A percentile compares a stretch with the other conserved stretches of the same genome.
These are phyloP conservation scores for Chelidonichthys spinosus DNA, from an alignment of 2,797 vertebrate genomes.

Conservation along the genomic window DNA sequence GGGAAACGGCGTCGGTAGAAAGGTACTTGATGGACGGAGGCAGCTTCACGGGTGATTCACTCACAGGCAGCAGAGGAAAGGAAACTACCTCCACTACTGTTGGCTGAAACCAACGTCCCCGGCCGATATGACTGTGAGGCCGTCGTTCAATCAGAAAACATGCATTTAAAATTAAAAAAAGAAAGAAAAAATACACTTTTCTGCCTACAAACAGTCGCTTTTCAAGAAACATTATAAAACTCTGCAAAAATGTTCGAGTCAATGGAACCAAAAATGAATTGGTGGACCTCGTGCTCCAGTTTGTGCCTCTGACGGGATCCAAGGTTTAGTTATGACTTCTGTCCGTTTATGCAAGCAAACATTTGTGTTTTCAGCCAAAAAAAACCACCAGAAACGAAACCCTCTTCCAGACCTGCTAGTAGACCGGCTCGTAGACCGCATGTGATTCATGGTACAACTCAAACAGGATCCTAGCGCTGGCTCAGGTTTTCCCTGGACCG, in stretches of 20 bases:
- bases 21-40: conserved; percentile 60
- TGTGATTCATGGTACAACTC: too few species aligned
- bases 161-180: conserved; percentile 37
- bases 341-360: neutral
- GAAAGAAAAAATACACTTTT: conserved; percentile 18
- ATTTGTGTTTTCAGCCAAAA: neutral
- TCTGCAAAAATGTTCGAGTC: conserved; percentile 21
- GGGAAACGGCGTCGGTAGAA: conserved; percentile 59
- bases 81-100: conserved; percentile 47
- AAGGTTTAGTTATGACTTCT: neutral
- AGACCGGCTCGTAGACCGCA: too few species aligned
- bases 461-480: too few species aligned
- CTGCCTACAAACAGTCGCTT: conserved; percentile 32
- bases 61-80: conserved; percentile 57
- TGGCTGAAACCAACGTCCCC: conserved; percentile 49
- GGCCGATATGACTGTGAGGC: conserved; percentile 18
- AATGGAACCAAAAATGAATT: conserved; percentile 11
- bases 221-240: conserved; percentile 17
- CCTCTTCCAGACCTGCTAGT: too few species aligned
- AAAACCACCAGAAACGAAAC: too few species aligned
- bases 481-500: too few species aligned
- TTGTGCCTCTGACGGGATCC: conserved; percentile 43
- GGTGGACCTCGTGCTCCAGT: conserved; percentile 27
- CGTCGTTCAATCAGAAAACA: conserved; percentile 46
- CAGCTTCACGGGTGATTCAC: conserved; percentile 52